Evolutionary conservation across 2,888 invertebrate species (phyloP).

Genomic region (Rotaria magnacalcarata): DNA sequence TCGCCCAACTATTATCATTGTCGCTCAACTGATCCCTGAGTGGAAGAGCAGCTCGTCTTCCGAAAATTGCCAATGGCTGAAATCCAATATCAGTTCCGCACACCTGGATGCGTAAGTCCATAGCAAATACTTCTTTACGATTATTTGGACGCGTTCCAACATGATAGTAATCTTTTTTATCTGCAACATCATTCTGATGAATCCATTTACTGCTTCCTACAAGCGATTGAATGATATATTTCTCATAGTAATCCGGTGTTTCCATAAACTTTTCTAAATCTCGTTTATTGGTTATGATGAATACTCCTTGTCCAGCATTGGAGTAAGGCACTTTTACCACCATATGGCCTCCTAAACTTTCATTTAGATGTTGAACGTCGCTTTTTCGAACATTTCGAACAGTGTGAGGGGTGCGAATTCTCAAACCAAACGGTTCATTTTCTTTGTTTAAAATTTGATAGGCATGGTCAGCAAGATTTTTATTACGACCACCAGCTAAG

Average conservation of each 20-base stretch:
- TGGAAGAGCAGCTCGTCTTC: not conserved
- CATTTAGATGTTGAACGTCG: no score
- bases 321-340: conserved; percentile 39
- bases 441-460: conserved; percentile 38
- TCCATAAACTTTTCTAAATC: conserved; percentile 35
- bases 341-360: not conserved
- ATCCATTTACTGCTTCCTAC: conserved; percentile 37
- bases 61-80: conserved; percentile 30
- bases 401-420: no score
- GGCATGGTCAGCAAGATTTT: conserved; percentile 34
- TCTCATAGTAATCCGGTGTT: conserved; percentile 21
- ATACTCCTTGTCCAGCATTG: conserved; percentile 41
- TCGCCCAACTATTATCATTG: no score
- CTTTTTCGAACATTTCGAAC: no score
- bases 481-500: conserved; percentile 39
- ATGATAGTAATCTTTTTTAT: conserved; percentile 10
- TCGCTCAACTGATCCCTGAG: no score
- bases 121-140: conserved; percentile 15
- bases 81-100: conserved; percentile 15
- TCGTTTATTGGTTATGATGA: conserved; percentile 32
- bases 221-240: conserved; percentile 36
- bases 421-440: not conserved
- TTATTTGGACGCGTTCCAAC: conserved; percentile 30
- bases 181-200: not conserved
- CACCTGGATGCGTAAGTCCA: conserved; percentile 33